These are phyloP conservation scores for Craniophora ligustri DNA, from an alignment of 2,888 invertebrate species.

Conservation along the genomic window DNA sequence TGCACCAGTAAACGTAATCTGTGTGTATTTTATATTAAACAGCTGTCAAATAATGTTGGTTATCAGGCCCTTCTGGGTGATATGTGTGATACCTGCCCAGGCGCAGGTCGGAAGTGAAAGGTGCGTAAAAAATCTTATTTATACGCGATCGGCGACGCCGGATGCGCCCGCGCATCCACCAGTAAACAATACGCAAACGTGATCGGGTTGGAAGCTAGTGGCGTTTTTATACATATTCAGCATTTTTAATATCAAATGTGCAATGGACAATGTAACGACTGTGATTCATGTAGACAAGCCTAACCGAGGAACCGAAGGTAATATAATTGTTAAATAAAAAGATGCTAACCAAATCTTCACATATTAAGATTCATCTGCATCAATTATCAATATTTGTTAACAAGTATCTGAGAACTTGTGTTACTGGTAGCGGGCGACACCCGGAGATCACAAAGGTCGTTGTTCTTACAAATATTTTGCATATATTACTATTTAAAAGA, in stretches of 20 bases:
- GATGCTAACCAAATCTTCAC: background rate
- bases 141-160: slow-evolving; percentile 68
- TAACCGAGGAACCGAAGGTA: background rate
- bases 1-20: slow-evolving; percentile 71
- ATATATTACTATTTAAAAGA: slow-evolving; percentile 70
- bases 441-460: slow-evolving; percentile 71
- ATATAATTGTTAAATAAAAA: background rate
- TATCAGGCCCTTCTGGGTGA: slow-evolving; percentile 68
- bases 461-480: slow-evolving; percentile 76
- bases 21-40: slow-evolving; percentile 58
- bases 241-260: slow-evolving; percentile 46
- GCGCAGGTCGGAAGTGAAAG: slow-evolving; percentile 84
- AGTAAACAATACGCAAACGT: slow-evolving; percentile 68
- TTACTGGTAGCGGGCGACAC: slow-evolving; percentile 45
- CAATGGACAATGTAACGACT: slow-evolving; percentile 13
- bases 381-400: slow-evolving; percentile 17
- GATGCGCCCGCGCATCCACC: slow-evolving; percentile 62
- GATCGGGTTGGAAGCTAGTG: slow-evolving; percentile 56
- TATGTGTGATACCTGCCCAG: slow-evolving; percentile 70
- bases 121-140: slow-evolving; percentile 77
- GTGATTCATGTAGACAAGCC: background rate
- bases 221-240: slow-evolving; percentile 45
- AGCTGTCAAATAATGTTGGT: slow-evolving; percentile 72
- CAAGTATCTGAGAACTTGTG: slow-evolving; percentile 23
- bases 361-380: slow-evolving; percentile 2